Percentiles rank a stretch among this genome's conserved stretches.
These are phyloP conservation scores for Argya squamiceps DNA, from an alignment of 2,797 vertebrate species.

Conservation along the genomic window DNA sequence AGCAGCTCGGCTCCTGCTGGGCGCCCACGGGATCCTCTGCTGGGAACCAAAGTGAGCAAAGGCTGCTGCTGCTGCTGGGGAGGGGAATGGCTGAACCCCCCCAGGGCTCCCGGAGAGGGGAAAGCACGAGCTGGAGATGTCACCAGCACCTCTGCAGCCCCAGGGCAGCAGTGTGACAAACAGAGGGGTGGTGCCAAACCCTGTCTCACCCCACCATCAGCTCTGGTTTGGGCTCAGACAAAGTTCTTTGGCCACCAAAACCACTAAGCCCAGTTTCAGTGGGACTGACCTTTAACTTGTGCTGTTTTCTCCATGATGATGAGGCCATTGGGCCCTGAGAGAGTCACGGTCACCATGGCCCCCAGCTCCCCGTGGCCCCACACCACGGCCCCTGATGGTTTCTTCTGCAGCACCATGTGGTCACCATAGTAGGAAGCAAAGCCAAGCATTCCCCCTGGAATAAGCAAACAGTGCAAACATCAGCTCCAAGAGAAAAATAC, in stretches of 20 bases:
- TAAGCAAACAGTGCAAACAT: not conserved
- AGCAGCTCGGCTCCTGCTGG: not conserved
- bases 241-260: not conserved
- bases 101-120: not conserved
- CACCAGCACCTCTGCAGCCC: not conserved
- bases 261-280: rapidly evolving
- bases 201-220: not conserved
- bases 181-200: not conserved
- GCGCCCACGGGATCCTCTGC: not conserved
- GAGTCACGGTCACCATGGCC: slow-evolving; percentile 67
- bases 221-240: rapidly evolving
- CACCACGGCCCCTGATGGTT: slow-evolving; percentile 81
- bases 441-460: slow-evolving; percentile 63
- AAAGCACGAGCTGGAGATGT: not conserved
- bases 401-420: slow-evolving; percentile 91
- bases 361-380: slow-evolving; percentile 83
- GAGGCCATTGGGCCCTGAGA: slow-evolving; percentile 23
- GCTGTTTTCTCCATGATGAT: slow-evolving; percentile 50
- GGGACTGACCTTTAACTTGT: slow-evolving; percentile 58
- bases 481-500: not conserved
- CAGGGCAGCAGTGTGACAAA: not conserved
- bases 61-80: rapidly evolving
- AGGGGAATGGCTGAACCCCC: not conserved
- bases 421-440: slow-evolving; percentile 87
- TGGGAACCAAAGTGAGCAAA: not conserved